Base-by-base conservation (phyloP, 64 coral and sea anemone species). In the Montipora foliosa region DNA sequence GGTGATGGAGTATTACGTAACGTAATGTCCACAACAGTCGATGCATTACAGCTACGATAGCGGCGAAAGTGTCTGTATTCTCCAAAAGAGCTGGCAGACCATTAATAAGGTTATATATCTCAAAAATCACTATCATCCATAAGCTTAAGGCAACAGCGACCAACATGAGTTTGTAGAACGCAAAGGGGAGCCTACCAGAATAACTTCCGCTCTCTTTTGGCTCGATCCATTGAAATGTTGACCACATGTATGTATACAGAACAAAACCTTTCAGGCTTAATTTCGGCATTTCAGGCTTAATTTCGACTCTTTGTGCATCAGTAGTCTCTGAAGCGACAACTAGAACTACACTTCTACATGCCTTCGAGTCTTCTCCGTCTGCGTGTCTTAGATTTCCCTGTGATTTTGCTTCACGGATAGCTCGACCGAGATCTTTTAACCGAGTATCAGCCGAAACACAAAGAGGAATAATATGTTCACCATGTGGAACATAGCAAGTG, bases 221-320 rank as follows among this genome's bases (percentile, higher is more conserved):
- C 58, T 91, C 94, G 69, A 91, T 87, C 94, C 94, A 95, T 46
- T 95, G 94, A 75, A 91, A 95, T 19, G 89, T 91, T 47, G 49
- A 47, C 89, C 94, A 91, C 94, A 95, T 95, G 82, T 91, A 95
- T 0, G 75, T 72, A 17, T 95, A 91, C 6, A 95, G 81, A 45
- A 75, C 5, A 74, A 79, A 91, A 16, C 76, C 82, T 62, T 87
- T 87, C 4, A 91, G 47, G 25, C 67, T 95, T 0, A 94, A 74
- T 3, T 3, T 37, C 16, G 61, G 8, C 49, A 57, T 57, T 57
- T 57, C 53, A 57, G 6, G 6, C 53, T 57, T 57, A 11, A 57
- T 55, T 14, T 9, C 68, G 5, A 5, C 17, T 25, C 45, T 61
- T 78, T 37, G 37, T 37, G 37, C 37, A 37, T 37, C 37, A 37